Evolutionary conservation across 2,888 invertebrate species (phyloP), one percentile per base, ranked within the genome.

Genomic region (Phaedon cochleariae): DNA sequence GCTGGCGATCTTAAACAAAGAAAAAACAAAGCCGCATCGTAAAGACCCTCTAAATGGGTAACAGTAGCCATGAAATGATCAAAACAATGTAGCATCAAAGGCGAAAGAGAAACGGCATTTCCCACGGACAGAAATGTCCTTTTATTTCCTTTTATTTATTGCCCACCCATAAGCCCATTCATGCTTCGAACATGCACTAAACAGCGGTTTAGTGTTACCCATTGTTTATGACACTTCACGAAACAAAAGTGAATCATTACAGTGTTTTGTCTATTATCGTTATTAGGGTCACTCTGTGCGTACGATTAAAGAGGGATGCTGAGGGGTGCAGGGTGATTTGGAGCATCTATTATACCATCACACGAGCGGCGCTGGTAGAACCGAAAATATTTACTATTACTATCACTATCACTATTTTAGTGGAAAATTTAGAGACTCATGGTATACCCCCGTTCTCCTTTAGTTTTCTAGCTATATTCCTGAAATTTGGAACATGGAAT

Each of bases 241-340:
- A 82, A 83, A 83, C 83, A 83, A 83, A 81, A 82, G 82, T 79
- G 80, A 82, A 82, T 81, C 81, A 81, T 81, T 82, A 82, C 81
- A 80, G 77, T 81, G 81, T 67, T 67, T 60, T 58, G 58, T 67
- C 64, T 41, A 66, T 65, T 65, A 65, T 65, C 59, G 55, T 51
- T 64, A 64, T 61, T 65, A 65, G 65, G 53, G 58, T 45, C 46
- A 45, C 52, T 58, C 65, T 59, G 59, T 63, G n/a, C n/a, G n/a
- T 62, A 57, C 62, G 34, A 46, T 62, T 18, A 10, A 21, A 7
- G 29, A 31, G 18, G 52, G 52, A 52, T 15, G 17, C 18, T 52
- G 26, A 54, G 54, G 20, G 54, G 54, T 18, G 34, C 26, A 26
- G 26, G 26, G 26, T 7, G 26, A 26, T 26, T 7, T 26, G 26